Conservation (phyloP, 2,113 vertebrate genomes). For the Scatophagus argus region DNA sequence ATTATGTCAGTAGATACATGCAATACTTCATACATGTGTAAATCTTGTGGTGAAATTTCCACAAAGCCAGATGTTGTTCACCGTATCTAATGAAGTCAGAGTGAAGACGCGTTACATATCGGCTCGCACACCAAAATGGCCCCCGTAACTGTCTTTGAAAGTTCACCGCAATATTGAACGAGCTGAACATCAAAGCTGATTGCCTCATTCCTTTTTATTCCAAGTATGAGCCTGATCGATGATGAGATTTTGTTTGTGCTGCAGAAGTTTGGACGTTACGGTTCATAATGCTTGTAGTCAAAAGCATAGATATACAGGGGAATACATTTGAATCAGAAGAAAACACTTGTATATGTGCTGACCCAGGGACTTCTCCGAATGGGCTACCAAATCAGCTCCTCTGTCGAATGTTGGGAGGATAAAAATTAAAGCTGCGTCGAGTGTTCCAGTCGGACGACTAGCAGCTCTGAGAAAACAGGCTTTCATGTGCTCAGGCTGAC, state of each 20-base stretch:
- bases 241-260: slow-evolving; percentile 57
- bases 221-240: slow-evolving; percentile 41
- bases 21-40: slow-evolving; percentile 34
- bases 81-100: slow-evolving; percentile 18
- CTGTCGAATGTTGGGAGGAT: slow-evolving; percentile 49
- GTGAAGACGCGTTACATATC: not conserved
- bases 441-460: slow-evolving; percentile 59
- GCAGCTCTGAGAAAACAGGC: slow-evolving; percentile 63
- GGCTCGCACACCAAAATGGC: slow-evolving; percentile 40
- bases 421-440: slow-evolving; percentile 58
- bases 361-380: slow-evolving; percentile 42
- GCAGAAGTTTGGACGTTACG: slow-evolving; percentile 39
- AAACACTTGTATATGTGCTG: slow-evolving; percentile 50
- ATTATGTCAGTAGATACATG: slow-evolving; percentile 6
- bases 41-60: slow-evolving; percentile 10
- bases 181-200: slow-evolving; percentile 63
- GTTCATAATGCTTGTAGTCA: slow-evolving; percentile 37
- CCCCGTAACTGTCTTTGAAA: slow-evolving; percentile 46
- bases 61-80: slow-evolving; percentile 60
- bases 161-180: slow-evolving; percentile 34
- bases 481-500: slow-evolving; percentile 77
- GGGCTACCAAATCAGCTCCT: slow-evolving; percentile 28
- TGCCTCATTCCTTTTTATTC: slow-evolving; percentile 35
- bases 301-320: slow-evolving; percentile 20
- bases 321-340: slow-evolving; percentile 71